Conservation (phyloP, 2,797 vertebrate genomes). For the Acipenser ruthenus region DNA sequence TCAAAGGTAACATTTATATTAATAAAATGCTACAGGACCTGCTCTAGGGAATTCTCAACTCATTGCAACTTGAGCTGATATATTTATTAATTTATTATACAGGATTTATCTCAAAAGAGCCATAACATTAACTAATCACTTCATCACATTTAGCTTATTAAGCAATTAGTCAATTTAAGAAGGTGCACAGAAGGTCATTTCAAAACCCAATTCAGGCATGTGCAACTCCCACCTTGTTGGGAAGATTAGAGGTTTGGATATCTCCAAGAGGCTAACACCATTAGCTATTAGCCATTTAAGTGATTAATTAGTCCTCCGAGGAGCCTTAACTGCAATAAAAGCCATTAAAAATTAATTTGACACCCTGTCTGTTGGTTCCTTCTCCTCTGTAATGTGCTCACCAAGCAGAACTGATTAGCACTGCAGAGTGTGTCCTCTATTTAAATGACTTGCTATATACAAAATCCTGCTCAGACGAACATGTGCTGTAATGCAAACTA, state of each 20-base stretch:
- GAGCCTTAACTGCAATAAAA: slow-evolving; percentile 41
- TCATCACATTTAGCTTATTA: slow-evolving; percentile 15
- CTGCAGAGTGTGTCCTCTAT: slow-evolving; percentile 18
- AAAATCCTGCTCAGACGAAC: slow-evolving; percentile 4
- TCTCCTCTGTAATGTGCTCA: slow-evolving; percentile 31
- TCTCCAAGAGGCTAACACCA: background rate
- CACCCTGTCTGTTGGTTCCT: slow-evolving; percentile 38
- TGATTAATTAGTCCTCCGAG: slow-evolving; percentile 19
- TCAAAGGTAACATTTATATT: too few species aligned
- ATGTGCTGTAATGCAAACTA: background rate
- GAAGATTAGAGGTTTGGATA: slow-evolving; percentile 14
- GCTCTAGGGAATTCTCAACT: too few species aligned
- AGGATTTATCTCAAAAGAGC: slow-evolving; percentile 6
- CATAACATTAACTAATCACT: slow-evolving; percentile 16
- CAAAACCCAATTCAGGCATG: slow-evolving; percentile 5
- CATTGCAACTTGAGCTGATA: too few species aligned
- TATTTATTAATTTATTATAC: background rate
- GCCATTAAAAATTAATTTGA: slow-evolving; percentile 52
- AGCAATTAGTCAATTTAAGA: slow-evolving; percentile 18
- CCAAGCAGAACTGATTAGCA: slow-evolving; percentile 47
- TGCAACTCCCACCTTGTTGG: slow-evolving; percentile 9
- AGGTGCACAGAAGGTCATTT: slow-evolving; percentile 19
- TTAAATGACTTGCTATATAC: slow-evolving; percentile 16
- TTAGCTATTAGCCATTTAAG: slow-evolving; percentile 9
- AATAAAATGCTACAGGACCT: too few species aligned